phyloP scores from a whole-genome alignment of 1,140 invertebrate species.

The Scaptomyza montana region DNA sequence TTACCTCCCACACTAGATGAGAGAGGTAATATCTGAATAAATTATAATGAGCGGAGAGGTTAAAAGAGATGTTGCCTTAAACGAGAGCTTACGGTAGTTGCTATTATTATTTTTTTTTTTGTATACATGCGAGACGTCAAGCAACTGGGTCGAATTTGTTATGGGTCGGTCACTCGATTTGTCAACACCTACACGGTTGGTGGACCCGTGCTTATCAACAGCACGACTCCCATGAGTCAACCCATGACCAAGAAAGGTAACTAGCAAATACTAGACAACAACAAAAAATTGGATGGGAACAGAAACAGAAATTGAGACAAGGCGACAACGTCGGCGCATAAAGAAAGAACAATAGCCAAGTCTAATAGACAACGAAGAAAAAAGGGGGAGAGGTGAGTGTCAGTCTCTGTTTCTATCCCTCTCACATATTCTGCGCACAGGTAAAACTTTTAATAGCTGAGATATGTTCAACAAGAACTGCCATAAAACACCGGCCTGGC shows the following conservation, averaged over 20 bases:
- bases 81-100: conserved; percentile 36
- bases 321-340: conserved; percentile 40
- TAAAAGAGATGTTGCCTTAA: conserved; percentile 16
- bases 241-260: conserved; percentile 79
- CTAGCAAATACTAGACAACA: conserved; percentile 41
- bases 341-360: conserved; percentile 61
- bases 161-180: conserved; percentile 8
- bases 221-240: conserved; percentile 64
- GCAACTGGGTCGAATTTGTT: conserved; percentile 43
- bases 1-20: conserved; percentile 29
- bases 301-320: conserved; percentile 54
- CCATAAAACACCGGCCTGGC: conserved; percentile 60
- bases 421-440: conserved; percentile 6
- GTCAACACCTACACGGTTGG: conserved; percentile 49
- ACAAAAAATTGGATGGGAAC: conserved; percentile 36
- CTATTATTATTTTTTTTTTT: background rate
- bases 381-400: conserved; percentile 4
- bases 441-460: conserved; percentile 47
- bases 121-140: conserved; percentile 22
- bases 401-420: background rate
- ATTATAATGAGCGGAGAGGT: background rate
- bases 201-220: conserved; percentile 64
- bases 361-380: conserved; percentile 15
- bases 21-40: no score
- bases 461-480: conserved; percentile 39